Conservation (phyloP, 2,113 vertebrate genomes). For the Lophura nycthemera region DNA sequence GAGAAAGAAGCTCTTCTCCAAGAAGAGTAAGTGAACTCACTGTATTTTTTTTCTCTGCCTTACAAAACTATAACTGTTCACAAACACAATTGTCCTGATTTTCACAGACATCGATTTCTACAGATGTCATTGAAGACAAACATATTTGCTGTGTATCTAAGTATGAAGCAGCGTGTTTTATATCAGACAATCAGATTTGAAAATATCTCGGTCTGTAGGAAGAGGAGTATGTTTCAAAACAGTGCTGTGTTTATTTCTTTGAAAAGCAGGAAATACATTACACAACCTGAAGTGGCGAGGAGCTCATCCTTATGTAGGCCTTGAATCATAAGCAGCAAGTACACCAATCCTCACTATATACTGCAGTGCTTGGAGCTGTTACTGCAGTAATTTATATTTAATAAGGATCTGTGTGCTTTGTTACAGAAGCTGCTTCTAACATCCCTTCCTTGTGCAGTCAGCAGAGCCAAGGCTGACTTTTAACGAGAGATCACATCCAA, state of each 20-base stretch:
- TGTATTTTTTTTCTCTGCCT: neutral
- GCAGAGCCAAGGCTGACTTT: constrained; percentile 11
- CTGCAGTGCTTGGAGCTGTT: neutral
- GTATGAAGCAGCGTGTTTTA: neutral
- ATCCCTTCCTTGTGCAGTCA: constrained; percentile 17
- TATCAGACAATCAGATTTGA: neutral
- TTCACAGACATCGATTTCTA: neutral
- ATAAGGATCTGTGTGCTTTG: neutral
- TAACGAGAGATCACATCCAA: neutral
- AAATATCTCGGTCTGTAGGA: neutral
- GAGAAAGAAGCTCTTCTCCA: constrained; percentile 85
- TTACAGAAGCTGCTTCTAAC: constrained; percentile 1
- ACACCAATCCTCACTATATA: neutral
- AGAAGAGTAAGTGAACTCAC: constrained; percentile 83
- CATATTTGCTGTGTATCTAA: neutral
- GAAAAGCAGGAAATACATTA: neutral
- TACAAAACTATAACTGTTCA: neutral
- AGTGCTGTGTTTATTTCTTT: neutral
- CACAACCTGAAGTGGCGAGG: neutral
- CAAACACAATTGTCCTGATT: neutral
- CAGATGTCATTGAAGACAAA: neutral
- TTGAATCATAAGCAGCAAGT: neutral
- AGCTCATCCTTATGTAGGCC: neutral
- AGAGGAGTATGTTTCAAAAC: neutral
- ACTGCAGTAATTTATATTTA: constrained; percentile 46